These are phyloP conservation scores for Diuraphis noxia DNA, from an alignment of 1,140 invertebrate species.

Conservation along the genomic window DNA sequence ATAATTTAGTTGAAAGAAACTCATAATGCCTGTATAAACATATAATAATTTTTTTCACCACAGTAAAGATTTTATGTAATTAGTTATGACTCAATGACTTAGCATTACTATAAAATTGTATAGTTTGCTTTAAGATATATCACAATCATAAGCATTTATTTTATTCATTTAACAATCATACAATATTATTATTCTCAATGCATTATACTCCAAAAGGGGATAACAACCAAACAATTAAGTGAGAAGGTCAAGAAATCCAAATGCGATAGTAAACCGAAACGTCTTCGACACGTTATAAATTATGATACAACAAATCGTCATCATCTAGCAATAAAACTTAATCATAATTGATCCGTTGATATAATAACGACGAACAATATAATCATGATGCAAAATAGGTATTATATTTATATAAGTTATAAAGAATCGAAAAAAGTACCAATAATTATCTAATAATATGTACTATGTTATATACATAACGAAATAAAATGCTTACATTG, in stretches of 20 bases:
- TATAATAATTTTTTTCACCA: too few relatives aligned
- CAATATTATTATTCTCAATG: not conserved
- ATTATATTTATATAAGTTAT: not conserved
- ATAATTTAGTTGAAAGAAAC: not conserved
- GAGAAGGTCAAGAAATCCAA: not conserved
- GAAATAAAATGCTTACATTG: conserved; percentile 22
- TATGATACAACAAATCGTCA: not conserved
- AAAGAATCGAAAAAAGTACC: not conserved
- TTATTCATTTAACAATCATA: not conserved
- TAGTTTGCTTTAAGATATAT: not conserved
- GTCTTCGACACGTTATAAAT: not conserved
- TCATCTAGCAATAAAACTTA: not conserved
- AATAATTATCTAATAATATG: not conserved
- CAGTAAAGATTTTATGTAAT: too few relatives aligned
- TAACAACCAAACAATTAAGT: not conserved
- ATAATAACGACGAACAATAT: not conserved
- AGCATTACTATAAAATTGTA: not conserved
- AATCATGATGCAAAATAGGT: not conserved
- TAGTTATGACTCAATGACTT: not conserved
- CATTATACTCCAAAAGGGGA: not conserved
- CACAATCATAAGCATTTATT: not conserved
- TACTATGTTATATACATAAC: not conserved
- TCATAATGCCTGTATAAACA: not conserved
- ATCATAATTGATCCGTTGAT: not conserved
- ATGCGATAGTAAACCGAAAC: not conserved